phyloP scores from a whole-genome alignment of 2,888 invertebrate genomes.

The Caenorhabditis sp. region DNA sequence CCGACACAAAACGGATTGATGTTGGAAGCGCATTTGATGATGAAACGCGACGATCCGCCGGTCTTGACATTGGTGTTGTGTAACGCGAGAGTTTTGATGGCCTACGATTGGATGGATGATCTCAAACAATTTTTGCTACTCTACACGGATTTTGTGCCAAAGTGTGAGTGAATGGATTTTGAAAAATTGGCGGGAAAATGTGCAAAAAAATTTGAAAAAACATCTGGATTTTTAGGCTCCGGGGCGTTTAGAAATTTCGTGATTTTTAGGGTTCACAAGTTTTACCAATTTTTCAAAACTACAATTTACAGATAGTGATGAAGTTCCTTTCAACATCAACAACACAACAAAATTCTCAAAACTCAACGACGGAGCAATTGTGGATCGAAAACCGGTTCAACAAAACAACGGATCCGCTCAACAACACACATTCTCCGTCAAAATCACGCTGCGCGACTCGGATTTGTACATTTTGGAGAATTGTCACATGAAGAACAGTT shows the following conservation, averaged over 20 bases:
- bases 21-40: constrained; percentile 66
- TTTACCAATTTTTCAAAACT: background rate
- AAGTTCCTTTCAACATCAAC: constrained; percentile 12
- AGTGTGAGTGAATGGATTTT: constrained; percentile 17
- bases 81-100: constrained; percentile 61
- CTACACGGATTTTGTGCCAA: constrained; percentile 56
- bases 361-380: constrained; percentile 17
- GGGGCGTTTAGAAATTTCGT: too few relatives aligned
- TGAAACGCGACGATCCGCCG: constrained; percentile 63
- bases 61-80: constrained; percentile 64
- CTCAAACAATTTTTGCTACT: constrained; percentile 64
- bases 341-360: constrained; percentile 11
- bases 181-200: too few relatives aligned
- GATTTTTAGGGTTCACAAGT: too few relatives aligned
- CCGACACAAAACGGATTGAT: constrained; percentile 25
- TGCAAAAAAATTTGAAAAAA: too few relatives aligned
- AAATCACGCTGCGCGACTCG: constrained; percentile 78
- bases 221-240: too few relatives aligned
- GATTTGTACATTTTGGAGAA: constrained; percentile 93
- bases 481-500: constrained; percentile 85
- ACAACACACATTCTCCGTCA: constrained; percentile 39
- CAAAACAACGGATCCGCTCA: too few relatives aligned
- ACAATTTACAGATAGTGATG: constrained; percentile 22
- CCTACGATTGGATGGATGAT: constrained; percentile 65
- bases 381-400: constrained; percentile 14